phyloP scores from a whole-genome alignment of 1,140 invertebrate species.

The Aethina tumida region DNA sequence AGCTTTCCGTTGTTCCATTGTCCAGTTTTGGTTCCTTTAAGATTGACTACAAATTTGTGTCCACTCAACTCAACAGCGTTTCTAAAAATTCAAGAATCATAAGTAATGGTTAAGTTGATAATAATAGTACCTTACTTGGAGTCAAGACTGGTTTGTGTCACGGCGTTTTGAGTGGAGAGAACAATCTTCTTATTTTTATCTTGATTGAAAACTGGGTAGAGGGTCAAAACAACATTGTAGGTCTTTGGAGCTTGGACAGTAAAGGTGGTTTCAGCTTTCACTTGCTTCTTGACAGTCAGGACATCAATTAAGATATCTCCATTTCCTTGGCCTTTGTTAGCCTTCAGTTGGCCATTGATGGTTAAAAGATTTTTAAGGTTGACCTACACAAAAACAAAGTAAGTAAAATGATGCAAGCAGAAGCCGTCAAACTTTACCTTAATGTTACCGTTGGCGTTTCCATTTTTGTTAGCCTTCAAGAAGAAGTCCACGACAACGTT shows the following conservation, averaged over 20 bases:
- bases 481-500: constrained; percentile 44
- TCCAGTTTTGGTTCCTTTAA: constrained; percentile 39
- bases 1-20: constrained; percentile 35
- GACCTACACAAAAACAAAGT: constrained; percentile 34
- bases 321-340: constrained; percentile 43
- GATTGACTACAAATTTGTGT: constrained; percentile 45
- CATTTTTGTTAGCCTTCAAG: constrained; percentile 37
- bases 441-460: constrained; percentile 36
- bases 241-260: constrained; percentile 40
- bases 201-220: constrained; percentile 58
- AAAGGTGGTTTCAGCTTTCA: constrained; percentile 51
- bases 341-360: constrained; percentile 45
- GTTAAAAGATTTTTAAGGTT: constrained; percentile 42
- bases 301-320: constrained; percentile 44
- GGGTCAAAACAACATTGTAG: constrained; percentile 46
- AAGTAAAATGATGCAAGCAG: too few species aligned
- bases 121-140: constrained; percentile 55
- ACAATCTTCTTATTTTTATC: constrained; percentile 53
- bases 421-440: constrained; percentile 18
- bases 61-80: constrained; percentile 46
- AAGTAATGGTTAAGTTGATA: neutral
- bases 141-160: constrained; percentile 45
- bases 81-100: constrained; percentile 16
- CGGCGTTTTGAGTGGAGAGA: constrained; percentile 48
- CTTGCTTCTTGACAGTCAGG: constrained; percentile 43